Conservation (phyloP, 2,113 vertebrate genomes). For the Scophthalmus maximus region DNA sequence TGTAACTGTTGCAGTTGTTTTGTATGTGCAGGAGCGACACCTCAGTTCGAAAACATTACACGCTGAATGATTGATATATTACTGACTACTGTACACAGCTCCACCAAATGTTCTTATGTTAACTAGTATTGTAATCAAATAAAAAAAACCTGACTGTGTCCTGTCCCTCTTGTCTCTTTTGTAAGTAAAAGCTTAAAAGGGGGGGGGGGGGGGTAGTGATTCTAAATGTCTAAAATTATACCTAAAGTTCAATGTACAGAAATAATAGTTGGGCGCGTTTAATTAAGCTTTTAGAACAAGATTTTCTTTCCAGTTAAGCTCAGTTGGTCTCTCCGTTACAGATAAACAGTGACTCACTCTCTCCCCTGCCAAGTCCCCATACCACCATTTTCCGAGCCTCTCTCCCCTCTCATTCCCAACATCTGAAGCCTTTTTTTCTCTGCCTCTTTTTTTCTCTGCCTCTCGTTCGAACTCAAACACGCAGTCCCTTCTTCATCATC, state of each 20-base stretch:
- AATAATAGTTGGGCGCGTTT: background rate
- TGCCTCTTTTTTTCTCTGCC: background rate
- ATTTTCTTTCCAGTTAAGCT: constrained; percentile 49
- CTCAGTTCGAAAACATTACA: constrained; percentile 59
- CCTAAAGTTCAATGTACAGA: too few species aligned
- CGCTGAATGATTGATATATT: constrained; percentile 59
- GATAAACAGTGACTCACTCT: constrained; percentile 83
- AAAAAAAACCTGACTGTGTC: constrained; percentile 74
- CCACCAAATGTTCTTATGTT: constrained; percentile 68
- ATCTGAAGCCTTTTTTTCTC: constrained; percentile 19
- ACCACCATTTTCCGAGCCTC: constrained; percentile 78
- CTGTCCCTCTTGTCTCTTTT: constrained; percentile 12
- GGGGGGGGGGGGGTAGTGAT: too few species aligned
- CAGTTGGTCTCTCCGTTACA: constrained; percentile 73
- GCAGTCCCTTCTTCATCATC: constrained; percentile 1
- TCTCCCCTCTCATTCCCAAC: constrained; percentile 44
- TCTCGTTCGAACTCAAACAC: background rate
- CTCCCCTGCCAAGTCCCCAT: constrained; percentile 76
- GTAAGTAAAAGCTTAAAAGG: background rate
- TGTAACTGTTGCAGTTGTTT: constrained; percentile 57
- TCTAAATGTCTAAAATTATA: background rate
- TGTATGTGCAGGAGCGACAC: constrained; percentile 56
- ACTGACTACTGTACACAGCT: constrained; percentile 81
- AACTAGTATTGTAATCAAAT: constrained; percentile 74
- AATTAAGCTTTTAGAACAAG: constrained; percentile 7